phyloP scores from a whole-genome alignment of 2,113 vertebrate species.

The Indri indri region DNA sequence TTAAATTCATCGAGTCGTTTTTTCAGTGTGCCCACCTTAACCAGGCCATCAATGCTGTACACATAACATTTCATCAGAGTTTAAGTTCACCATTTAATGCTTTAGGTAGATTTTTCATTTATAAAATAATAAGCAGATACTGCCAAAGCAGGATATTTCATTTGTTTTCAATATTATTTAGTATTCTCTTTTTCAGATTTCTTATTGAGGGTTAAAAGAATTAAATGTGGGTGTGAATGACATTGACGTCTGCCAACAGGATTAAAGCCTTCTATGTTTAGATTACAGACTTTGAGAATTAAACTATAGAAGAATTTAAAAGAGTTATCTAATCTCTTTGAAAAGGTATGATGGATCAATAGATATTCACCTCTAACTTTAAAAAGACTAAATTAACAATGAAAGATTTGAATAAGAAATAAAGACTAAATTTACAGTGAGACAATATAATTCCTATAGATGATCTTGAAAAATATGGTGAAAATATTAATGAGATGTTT shows the following conservation, averaged over 20 bases:
- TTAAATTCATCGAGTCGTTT: constrained; percentile 92
- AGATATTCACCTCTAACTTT: neutral
- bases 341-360: neutral
- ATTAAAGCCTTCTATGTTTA: neutral
- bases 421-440: constrained; percentile 3
- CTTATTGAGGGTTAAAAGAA: neutral
- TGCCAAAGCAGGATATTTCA: neutral
- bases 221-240: neutral
- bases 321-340: neutral
- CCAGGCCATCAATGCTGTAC: constrained; percentile 92
- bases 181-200: neutral
- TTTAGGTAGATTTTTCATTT: neutral
- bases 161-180: neutral
- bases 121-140: neutral
- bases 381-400: constrained; percentile 28
- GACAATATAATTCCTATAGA: neutral
- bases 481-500: neutral
- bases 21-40: constrained; percentile 93
- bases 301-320: constrained; percentile 13
- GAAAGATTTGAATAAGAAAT: neutral
- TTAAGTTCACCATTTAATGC: neutral
- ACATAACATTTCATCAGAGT: neutral
- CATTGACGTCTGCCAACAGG: neutral
- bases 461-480: neutral
- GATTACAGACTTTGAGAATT: neutral